These are phyloP conservation scores for Pseudochaenichthys georgianus DNA, from an alignment of 2,797 vertebrate species.

Conservation along the genomic window DNA sequence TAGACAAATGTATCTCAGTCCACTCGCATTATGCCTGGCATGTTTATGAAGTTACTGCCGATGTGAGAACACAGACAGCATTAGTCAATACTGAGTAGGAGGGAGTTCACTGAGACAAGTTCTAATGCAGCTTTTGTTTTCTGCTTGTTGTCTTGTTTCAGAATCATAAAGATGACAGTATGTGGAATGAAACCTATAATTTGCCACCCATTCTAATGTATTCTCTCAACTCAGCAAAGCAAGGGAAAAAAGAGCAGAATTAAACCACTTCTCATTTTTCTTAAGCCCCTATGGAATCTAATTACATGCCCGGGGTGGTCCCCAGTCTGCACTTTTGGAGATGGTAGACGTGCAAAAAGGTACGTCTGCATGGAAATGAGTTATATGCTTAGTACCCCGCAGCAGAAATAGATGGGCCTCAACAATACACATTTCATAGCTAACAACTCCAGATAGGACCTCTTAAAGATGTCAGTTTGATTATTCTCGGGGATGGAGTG, in stretches of 20 bases:
- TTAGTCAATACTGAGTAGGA: conserved; percentile 26
- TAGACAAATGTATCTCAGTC: conserved; percentile 12
- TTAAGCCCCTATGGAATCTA: conserved; percentile 18
- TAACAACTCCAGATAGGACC: conserved; percentile 17
- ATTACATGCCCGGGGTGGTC: conserved; percentile 29
- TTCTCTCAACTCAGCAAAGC: conserved; percentile 29
- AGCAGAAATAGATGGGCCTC: conserved; percentile 26
- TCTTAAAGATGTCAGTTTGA: conserved; percentile 27
- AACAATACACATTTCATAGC: conserved; percentile 27
- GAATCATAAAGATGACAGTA: conserved; percentile 12
- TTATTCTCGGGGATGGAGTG: conserved; percentile 3
- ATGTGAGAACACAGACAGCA: conserved; percentile 17
- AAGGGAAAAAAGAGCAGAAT: conserved; percentile 40
- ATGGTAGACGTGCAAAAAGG: conserved; percentile 18
- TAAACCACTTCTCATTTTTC: conserved; percentile 51
- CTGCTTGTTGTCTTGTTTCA: conserved; percentile 35
- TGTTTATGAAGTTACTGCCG: conserved; percentile 1
- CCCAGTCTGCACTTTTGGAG: conserved; percentile 18
- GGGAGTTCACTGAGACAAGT: conserved; percentile 13
- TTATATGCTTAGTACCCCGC: conserved; percentile 14
- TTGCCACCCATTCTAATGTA: conserved; percentile 25
- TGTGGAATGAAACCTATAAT: conserved; percentile 37
- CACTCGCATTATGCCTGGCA: conserved; percentile 17
- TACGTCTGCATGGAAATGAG: conserved; percentile 30
- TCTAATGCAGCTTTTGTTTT: conserved; percentile 25